Percentiles rank a stretch among this genome's conserved stretches.
These are phyloP conservation scores for Aricia artaxerxes DNA, from an alignment of 2,888 invertebrate species.

Conservation along the genomic window DNA sequence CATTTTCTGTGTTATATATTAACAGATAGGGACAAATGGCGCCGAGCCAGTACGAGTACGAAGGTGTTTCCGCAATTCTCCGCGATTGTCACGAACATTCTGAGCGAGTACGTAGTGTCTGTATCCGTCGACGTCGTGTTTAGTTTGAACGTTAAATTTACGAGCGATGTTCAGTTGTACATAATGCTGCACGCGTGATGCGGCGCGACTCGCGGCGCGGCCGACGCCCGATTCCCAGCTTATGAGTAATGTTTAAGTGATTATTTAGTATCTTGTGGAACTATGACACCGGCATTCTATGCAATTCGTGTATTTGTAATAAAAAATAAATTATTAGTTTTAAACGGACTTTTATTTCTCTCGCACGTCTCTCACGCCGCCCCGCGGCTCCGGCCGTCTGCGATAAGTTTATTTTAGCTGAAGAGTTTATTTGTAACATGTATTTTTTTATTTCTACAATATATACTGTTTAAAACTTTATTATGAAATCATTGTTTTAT, in stretches of 20 bases:
- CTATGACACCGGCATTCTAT: constrained; percentile 53
- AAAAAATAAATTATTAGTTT: constrained; percentile 60
- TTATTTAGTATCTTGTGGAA: constrained; percentile 49
- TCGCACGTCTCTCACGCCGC: constrained; percentile 48
- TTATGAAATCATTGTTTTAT: constrained; percentile 61
- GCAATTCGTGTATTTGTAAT: constrained; percentile 56
- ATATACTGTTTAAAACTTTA: constrained; percentile 73
- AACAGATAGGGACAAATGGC: constrained; percentile 24
- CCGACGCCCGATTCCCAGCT: constrained; percentile 27
- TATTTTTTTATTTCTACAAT: constrained; percentile 72
- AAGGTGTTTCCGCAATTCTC: constrained; percentile 19
- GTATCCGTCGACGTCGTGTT: constrained; percentile 3
- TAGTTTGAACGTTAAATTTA: not conserved
- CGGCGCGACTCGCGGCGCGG: constrained; percentile 4
- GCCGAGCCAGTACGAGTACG: not conserved
- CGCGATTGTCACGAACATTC: constrained; percentile 22
- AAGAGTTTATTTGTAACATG: constrained; percentile 66
- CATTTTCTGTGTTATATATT: constrained; percentile 28
- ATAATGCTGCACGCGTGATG: not conserved
- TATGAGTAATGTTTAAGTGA: constrained; percentile 41
- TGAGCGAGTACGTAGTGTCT: constrained; percentile 17
- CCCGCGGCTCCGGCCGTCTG: constrained; percentile 43
- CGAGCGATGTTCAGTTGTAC: not conserved
- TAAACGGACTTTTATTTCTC: constrained; percentile 45
- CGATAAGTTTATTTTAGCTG: constrained; percentile 56